phyloP scores from a whole-genome alignment of 2,888 invertebrate genomes.

The Leptura quadrifasciata region DNA sequence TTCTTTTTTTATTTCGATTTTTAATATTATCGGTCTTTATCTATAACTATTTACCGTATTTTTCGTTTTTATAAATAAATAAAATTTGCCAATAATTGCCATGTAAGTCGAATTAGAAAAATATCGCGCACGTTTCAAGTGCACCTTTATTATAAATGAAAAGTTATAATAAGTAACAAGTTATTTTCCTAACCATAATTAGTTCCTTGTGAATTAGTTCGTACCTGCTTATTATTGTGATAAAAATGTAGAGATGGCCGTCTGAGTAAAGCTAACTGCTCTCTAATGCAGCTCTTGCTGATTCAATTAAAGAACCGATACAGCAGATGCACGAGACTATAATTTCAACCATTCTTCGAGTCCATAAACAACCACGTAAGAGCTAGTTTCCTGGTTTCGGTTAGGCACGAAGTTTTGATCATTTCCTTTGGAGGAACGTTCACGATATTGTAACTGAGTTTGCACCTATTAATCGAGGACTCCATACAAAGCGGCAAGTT shows the following conservation, averaged over 20 bases:
- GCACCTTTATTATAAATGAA: conserved; percentile 45
- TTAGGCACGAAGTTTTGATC: conserved; percentile 62
- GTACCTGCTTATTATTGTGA: conserved; percentile 59
- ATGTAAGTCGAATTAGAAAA: conserved; percentile 26
- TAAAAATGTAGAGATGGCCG: conserved; percentile 50
- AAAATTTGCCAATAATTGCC: conserved; percentile 16
- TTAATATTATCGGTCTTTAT: no score
- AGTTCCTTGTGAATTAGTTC: conserved; percentile 60
- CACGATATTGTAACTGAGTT: conserved; percentile 53
- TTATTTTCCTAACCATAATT: conserved; percentile 59
- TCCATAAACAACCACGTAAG: conserved; percentile 65
- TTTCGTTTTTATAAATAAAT: no score
- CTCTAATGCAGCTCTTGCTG: conserved; percentile 61
- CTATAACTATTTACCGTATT: no score
- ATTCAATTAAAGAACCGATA: conserved; percentile 69
- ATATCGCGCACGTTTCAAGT: conserved; percentile 31
- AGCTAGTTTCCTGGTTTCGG: conserved; percentile 66
- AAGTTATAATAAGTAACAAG: conserved; percentile 49
- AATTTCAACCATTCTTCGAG: conserved; percentile 64
- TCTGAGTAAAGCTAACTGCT: conserved; percentile 39
- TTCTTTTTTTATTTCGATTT: no score
- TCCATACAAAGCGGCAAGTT: conserved; percentile 18
- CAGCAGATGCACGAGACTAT: conserved; percentile 67
- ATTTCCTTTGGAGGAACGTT: conserved; percentile 60
- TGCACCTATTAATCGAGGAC: conserved; percentile 48